These are phyloP conservation scores for Istiophorus platypterus DNA, from an alignment of 2,113 vertebrate genomes.

Conservation along the genomic window DNA sequence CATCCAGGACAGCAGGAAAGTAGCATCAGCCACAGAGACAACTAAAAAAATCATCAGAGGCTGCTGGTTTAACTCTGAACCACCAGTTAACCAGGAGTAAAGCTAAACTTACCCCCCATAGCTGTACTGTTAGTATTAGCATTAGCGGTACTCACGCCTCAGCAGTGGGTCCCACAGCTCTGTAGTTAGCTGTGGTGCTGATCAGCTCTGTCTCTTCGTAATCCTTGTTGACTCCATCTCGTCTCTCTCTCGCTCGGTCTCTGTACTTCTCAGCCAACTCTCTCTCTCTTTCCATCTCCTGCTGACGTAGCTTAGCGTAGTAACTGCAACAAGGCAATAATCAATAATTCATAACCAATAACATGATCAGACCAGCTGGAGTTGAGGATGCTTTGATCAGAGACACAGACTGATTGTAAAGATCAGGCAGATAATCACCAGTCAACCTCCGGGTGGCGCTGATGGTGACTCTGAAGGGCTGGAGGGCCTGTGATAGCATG, in stretches of 20 bases:
- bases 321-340: slow-evolving; percentile 84
- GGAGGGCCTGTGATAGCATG: neutral
- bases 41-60: no score
- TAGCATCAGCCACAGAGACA: no score
- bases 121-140: slow-evolving; percentile 75
- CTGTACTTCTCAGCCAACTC: slow-evolving; percentile 97
- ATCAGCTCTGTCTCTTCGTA: slow-evolving; percentile 98
- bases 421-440: no score
- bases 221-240: slow-evolving; percentile 98
- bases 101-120: no score
- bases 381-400: neutral
- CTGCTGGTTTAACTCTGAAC: no score
- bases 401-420: no score
- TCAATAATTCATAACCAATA: neutral
- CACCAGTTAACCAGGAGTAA: no score
- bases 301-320: slow-evolving; percentile 97
- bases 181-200: slow-evolving; percentile 97
- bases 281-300: slow-evolving; percentile 95
- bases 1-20: no score
- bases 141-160: slow-evolving; percentile 86
- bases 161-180: slow-evolving; percentile 94
- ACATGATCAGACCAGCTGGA: neutral
- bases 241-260: slow-evolving; percentile 93
- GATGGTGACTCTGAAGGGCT: neutral
- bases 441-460: neutral